phyloP scores from a whole-genome alignment of 2,113 vertebrate species.

The Anser brachyrhynchus region DNA sequence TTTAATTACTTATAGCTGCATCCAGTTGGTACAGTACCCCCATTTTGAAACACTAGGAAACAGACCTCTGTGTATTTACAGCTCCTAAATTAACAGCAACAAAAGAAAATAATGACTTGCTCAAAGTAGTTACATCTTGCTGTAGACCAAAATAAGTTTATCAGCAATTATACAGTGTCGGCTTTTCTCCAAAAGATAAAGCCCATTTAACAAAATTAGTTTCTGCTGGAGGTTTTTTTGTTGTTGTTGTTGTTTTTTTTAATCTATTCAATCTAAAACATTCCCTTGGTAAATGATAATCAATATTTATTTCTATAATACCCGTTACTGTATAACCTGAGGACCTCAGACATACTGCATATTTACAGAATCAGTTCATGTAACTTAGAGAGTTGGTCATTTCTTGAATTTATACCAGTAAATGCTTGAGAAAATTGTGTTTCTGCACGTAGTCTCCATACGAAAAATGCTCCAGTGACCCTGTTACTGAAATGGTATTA shows the following conservation, averaged over 20 bases:
- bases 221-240: background rate
- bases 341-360: background rate
- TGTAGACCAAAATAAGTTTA: background rate
- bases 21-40: background rate
- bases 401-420: background rate
- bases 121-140: background rate
- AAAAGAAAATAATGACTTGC: background rate
- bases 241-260: background rate
- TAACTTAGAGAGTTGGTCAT: background rate
- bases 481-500: background rate
- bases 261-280: background rate
- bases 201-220: background rate
- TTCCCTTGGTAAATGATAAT: background rate
- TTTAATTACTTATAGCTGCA: background rate
- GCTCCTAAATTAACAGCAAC: background rate
- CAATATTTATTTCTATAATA: background rate
- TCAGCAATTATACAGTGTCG: background rate
- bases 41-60: background rate
- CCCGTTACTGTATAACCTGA: background rate
- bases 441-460: background rate
- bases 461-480: background rate
- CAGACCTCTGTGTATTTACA: background rate
- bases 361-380: background rate
- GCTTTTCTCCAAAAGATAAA: background rate
- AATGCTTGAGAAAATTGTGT: background rate